phyloP scores from a whole-genome alignment of 2,888 invertebrate genomes.

The Cordilura impudica region DNA sequence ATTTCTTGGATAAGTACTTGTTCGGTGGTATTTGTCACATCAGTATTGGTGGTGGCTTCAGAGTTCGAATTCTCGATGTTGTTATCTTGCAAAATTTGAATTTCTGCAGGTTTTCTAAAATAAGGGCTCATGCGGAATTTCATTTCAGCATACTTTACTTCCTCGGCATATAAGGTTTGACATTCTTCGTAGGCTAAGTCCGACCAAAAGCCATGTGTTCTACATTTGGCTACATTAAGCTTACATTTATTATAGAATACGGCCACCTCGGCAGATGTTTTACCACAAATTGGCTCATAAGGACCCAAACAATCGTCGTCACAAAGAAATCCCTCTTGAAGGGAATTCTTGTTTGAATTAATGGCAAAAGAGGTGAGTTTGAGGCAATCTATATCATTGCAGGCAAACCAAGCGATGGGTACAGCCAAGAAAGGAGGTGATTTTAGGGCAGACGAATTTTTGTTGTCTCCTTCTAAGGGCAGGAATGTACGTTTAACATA shows the following conservation, averaged over 20 bases:
- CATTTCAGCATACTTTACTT: constrained; percentile 70
- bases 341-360: constrained; percentile 66
- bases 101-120: constrained; percentile 61
- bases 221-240: constrained; percentile 73
- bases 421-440: constrained; percentile 73
- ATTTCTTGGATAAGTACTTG: constrained; percentile 42
- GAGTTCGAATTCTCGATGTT: constrained; percentile 7
- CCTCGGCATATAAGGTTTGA: constrained; percentile 68
- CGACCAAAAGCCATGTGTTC: constrained; percentile 72
- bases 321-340: constrained; percentile 71
- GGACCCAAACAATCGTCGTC: constrained; percentile 71
- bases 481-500: constrained; percentile 73
- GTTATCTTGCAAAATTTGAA: neutral
- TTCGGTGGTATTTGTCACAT: constrained; percentile 16
- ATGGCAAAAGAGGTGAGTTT: constrained; percentile 67
- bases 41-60: neutral
- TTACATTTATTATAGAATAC: constrained; percentile 74
- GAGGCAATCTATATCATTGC: constrained; percentile 62
- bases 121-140: constrained; percentile 71
- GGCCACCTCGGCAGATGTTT: constrained; percentile 70
- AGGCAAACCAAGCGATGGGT: constrained; percentile 72
- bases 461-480: constrained; percentile 56
- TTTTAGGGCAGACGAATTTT: constrained; percentile 41
- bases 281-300: constrained; percentile 72
- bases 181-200: constrained; percentile 70